Conservation (phyloP, 2,888 invertebrate species). For the Deilephila porcellus region DNA sequence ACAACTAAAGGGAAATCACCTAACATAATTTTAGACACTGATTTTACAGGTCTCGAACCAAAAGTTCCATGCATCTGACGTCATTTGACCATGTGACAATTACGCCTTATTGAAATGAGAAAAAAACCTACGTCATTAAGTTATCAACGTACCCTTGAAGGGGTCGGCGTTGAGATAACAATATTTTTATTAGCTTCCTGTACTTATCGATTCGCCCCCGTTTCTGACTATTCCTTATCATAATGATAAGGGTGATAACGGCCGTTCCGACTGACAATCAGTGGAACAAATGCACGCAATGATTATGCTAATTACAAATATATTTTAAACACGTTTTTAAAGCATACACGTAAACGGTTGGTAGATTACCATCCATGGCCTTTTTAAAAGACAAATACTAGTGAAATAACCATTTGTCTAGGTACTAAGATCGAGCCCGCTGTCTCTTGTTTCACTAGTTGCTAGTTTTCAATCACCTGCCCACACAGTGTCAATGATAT, state of each 20-base stretch:
- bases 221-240: slow-evolving; percentile 2
- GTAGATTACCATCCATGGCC: too few species aligned
- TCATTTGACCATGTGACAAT: not conserved
- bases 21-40: too few species aligned
- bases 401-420: too few species aligned
- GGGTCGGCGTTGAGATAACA: slow-evolving; percentile 4
- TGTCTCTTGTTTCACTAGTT: too few species aligned
- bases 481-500: too few species aligned
- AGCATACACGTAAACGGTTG: too few species aligned
- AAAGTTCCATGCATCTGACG: not conserved
- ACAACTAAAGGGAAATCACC: too few species aligned
- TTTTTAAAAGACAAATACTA: too few species aligned
- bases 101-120: not conserved
- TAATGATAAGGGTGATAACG: not conserved
- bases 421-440: too few species aligned
- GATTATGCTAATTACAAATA: not conserved
- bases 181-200: slow-evolving; percentile 16
- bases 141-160: slow-evolving; percentile 1
- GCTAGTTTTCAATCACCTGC: too few species aligned
- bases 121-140: not conserved
- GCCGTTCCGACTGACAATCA: not conserved
- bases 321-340: too few species aligned
- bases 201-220: slow-evolving; percentile 10
- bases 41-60: too few species aligned
- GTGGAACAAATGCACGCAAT: not conserved